These are phyloP conservation scores for Polyommatus iphigenia DNA, from an alignment of 2,888 invertebrate species.

Conservation along the genomic window DNA sequence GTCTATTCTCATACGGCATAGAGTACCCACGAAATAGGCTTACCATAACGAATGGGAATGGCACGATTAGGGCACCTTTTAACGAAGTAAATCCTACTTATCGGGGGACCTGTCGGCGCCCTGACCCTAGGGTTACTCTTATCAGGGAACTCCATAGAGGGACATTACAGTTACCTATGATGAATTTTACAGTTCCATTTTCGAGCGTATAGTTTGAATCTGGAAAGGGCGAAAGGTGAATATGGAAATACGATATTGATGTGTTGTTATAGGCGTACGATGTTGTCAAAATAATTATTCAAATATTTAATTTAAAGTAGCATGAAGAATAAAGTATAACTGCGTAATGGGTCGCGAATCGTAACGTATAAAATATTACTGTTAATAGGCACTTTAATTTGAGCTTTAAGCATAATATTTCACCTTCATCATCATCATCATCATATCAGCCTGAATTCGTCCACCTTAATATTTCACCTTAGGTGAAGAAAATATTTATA, in stretches of 20 bases:
- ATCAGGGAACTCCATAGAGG: conserved; percentile 59
- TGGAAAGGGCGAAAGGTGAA: too few species aligned
- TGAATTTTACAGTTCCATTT: conserved; percentile 45
- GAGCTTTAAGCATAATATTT: too few species aligned
- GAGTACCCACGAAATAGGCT: conserved; percentile 24
- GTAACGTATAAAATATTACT: too few species aligned
- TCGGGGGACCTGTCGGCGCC: conserved; percentile 51
- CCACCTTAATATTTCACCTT: too few species aligned
- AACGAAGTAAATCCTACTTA: conserved; percentile 76
- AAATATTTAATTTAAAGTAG: too few species aligned
- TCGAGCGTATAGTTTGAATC: neutral
- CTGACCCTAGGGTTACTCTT: conserved; percentile 49
- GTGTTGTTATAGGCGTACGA: neutral
- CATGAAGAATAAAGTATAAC: too few species aligned
- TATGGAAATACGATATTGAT: neutral
- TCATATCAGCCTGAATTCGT: too few species aligned
- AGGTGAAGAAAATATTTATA: too few species aligned
- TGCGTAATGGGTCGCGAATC: too few species aligned
- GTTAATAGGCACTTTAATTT: too few species aligned
- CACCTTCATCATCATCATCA: too few species aligned
- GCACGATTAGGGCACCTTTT: conserved; percentile 77
- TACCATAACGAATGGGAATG: conserved; percentile 73
- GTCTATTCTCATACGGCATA: conserved; percentile 25
- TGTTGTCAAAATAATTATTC: too few species aligned
- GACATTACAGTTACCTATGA: conserved; percentile 50